A percentile compares a stretch with the other conserved stretches of the same genome.
Conservation (phyloP, 1,140 invertebrate species). For the Pectinophora gossypiella region DNA sequence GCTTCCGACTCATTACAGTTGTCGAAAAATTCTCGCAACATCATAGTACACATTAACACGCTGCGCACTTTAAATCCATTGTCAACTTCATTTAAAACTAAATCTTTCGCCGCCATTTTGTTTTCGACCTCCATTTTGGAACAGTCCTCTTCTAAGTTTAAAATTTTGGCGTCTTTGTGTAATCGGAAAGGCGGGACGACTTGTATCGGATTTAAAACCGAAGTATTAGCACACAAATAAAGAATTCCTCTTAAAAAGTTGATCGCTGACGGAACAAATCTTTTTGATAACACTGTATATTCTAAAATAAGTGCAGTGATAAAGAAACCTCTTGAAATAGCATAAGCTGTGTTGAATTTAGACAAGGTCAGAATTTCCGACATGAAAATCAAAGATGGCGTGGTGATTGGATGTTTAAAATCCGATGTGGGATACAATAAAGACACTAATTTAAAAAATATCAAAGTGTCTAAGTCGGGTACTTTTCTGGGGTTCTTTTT, state of each 20-base stretch:
- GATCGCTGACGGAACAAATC: conserved; percentile 85
- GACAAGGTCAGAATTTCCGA: conserved; percentile 83
- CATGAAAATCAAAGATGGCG: conserved; percentile 89
- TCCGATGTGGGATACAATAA: conserved; percentile 92
- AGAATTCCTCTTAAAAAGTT: conserved; percentile 86
- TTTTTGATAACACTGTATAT: conserved; percentile 88
- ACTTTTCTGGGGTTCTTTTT: conserved; percentile 78
- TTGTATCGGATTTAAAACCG: conserved; percentile 74
- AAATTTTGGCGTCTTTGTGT: conserved; percentile 69
- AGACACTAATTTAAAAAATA: conserved; percentile 87
- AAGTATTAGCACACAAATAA: conserved; percentile 78
- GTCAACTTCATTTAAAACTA: conserved; percentile 71
- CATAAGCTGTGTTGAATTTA: conserved; percentile 77
- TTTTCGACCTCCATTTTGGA: conserved; percentile 47
- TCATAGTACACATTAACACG: conserved; percentile 71
- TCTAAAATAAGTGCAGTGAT: conserved; percentile 84
- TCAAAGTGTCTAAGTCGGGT: conserved; percentile 83
- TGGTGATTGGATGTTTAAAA: conserved; percentile 90
- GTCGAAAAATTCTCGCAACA: conserved; percentile 77
- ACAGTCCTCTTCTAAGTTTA: conserved; percentile 75
- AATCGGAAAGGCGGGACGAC: conserved; percentile 81
- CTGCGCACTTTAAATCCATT: conserved; percentile 79
- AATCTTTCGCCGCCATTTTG: conserved; percentile 64
- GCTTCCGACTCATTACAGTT: conserved; percentile 75
- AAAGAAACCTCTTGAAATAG: conserved; percentile 88